Evolutionary conservation across 2,888 invertebrate genomes (phyloP).

Genomic region (Agelastica alni): DNA sequence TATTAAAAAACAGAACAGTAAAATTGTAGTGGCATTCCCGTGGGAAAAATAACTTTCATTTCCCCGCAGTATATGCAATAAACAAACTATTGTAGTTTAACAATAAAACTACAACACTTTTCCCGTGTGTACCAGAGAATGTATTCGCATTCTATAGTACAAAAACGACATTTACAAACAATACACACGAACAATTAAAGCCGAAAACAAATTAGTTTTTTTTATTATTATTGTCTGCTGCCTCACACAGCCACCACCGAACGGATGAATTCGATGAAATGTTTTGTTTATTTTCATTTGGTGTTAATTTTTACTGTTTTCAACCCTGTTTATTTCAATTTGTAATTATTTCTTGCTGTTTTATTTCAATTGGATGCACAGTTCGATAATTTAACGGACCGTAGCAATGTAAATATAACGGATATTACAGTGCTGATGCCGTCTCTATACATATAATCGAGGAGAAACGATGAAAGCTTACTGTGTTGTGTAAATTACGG

Average conservation of each 20-base stretch:
- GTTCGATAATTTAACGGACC: no score
- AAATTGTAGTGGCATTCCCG: no score
- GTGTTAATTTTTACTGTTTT: neutral
- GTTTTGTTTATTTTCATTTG: neutral
- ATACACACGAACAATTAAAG: neutral
- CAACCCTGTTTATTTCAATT: no score
- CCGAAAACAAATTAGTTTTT: neutral
- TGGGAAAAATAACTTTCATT: neutral
- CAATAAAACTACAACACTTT: neutral
- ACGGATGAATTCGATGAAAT: neutral
- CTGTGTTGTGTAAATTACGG: no score
- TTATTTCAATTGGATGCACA: no score
- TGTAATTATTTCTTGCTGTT: no score
- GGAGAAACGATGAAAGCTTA: no score
- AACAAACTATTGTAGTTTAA: neutral
- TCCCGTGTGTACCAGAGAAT: neutral
- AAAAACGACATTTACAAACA: neutral
- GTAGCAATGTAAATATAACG: no score
- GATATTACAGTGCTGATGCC: no score
- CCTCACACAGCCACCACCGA: neutral
- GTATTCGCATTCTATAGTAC: neutral
- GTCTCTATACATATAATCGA: no score
- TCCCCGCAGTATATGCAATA: neutral
- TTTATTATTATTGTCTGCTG: neutral
- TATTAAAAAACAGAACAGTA: no score